Percentiles rank a stretch among this genome's conserved stretches.
These are phyloP conservation scores for Brachypteracias leptosomus DNA, from an alignment of 2,113 vertebrate species.

Conservation along the genomic window DNA sequence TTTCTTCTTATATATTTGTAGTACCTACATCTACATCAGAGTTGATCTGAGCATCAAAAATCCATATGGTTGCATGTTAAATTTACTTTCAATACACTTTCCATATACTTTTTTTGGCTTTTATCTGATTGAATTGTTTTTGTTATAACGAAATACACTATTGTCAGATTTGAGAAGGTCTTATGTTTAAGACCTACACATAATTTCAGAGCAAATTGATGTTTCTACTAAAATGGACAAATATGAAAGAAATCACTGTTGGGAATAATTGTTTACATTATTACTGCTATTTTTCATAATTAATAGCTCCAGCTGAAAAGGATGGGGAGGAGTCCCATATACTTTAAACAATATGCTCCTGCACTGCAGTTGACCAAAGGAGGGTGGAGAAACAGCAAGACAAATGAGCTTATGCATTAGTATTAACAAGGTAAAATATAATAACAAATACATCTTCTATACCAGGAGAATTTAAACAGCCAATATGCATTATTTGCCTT, in stretches of 20 bases:
- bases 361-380: neutral
- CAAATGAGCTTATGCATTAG: neutral
- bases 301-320: neutral
- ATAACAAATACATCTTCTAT: neutral
- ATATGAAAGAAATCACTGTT: neutral
- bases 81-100: neutral
- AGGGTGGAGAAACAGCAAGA: neutral
- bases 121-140: neutral
- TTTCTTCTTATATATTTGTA: neutral
- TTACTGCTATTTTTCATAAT: neutral
- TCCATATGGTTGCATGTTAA: neutral
- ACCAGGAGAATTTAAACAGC: neutral
- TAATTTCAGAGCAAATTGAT: neutral
- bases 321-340: neutral
- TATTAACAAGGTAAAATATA: neutral
- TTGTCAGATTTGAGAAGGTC: neutral
- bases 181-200: neutral
- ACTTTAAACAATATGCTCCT: neutral
- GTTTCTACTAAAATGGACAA: neutral
- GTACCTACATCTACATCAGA: neutral
- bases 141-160: neutral
- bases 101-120: neutral
- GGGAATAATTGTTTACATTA: neutral
- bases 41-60: neutral
- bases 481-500: neutral